Percentiles rank a stretch among this genome's conserved stretches.
These are phyloP conservation scores for Proctacanthus coquilletti DNA, from an alignment of 1,140 invertebrate species.

Conservation along the genomic window DNA sequence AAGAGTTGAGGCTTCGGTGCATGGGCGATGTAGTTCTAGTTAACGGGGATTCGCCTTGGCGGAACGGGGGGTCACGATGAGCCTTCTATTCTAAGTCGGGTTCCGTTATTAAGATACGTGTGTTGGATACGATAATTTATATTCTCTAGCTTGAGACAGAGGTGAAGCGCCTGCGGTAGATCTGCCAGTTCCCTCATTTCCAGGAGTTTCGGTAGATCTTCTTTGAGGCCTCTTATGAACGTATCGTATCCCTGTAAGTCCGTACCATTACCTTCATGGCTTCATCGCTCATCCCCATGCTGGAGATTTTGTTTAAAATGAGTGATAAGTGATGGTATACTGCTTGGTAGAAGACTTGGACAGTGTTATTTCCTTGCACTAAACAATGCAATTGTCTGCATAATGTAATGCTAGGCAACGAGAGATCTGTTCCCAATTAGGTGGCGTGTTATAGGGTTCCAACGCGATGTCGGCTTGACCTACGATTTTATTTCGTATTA, in stretches of 20 bases:
- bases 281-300: neutral
- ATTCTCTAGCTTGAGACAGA: neutral
- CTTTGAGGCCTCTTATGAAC: conserved; percentile 7
- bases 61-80: too few species aligned
- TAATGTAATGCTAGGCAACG: conserved; percentile 1
- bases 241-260: conserved; percentile 6
- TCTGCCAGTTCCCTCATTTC: conserved; percentile 4
- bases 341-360: neutral
- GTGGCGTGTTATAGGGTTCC: neutral
- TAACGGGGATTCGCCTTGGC: too few species aligned
- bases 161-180: conserved; percentile 1
- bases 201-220: conserved; percentile 6
- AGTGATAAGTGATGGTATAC: conserved; percentile 1
- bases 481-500: conserved; percentile 1
- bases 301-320: neutral
- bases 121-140: neutral
- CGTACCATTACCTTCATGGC: neutral
- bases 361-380: neutral
- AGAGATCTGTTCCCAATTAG: neutral
- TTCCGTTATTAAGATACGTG: too few species aligned
- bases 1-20: too few species aligned
- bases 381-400: conserved; percentile 1
- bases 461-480: conserved; percentile 2
- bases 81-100: too few species aligned
- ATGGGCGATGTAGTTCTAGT: too few species aligned